These are phyloP conservation scores for Oryctolagus cuniculus DNA, from an alignment of 2,113 vertebrate genomes.

Conservation along the genomic window mOryCun1.1 NC_091442.1:21646001-21646500, in stretches of 20 bases:
- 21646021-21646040: background rate
- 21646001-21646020: background rate
- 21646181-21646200: background rate
- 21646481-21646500: too few relatives aligned
- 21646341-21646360: conserved; percentile 15
- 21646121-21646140: background rate
- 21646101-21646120: background rate
- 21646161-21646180: conserved; percentile 22
- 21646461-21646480: too few relatives aligned
- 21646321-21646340: background rate
- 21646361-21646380: background rate
- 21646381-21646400: conserved; percentile 36
- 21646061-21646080: background rate
- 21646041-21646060: background rate
- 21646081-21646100: background rate
- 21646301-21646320: conserved; percentile 34
- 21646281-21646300: background rate
- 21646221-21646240: conserved; percentile 44
- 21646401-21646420: background rate
- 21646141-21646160: background rate
- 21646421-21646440: conserved; percentile 7
- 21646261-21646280: conserved; percentile 16
- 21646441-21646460: background rate
- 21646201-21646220: background rate
- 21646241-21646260: conserved; percentile 33